These are phyloP conservation scores for Beroe ovata DNA, from an alignment of 37 sponge, comb jelly and placozoan genomes.

Conservation along the genomic window DNA sequence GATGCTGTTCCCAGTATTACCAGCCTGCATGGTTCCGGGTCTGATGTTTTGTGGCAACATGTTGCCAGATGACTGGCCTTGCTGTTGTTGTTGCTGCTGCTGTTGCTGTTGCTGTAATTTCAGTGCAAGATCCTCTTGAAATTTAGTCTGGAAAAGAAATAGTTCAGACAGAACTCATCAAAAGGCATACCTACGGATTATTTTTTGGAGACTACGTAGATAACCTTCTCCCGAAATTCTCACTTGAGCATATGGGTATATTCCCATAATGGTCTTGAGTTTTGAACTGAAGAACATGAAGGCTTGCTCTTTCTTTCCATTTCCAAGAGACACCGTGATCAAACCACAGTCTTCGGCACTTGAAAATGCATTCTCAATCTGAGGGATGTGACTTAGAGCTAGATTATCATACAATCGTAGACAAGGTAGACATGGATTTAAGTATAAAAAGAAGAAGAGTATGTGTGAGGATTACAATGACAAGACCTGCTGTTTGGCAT, in stretches of 20 bases:
- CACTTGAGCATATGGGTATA: slow-evolving; percentile 44
- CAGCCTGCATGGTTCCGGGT: not conserved
- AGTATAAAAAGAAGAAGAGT: too few relatives aligned
- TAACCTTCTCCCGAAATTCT: too few relatives aligned
- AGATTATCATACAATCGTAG: too few relatives aligned
- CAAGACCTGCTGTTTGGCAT: slow-evolving; percentile 49
- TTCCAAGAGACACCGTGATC: not conserved
- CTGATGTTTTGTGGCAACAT: not conserved
- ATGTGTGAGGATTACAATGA: too few relatives aligned
- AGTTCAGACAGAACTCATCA: not conserved
- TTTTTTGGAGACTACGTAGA: too few relatives aligned
- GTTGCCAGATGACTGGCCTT: not conserved
- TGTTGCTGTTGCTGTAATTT: slow-evolving; percentile 12
- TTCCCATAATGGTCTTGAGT: slow-evolving; percentile 19
- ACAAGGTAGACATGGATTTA: too few relatives aligned
- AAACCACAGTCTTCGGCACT: not conserved
- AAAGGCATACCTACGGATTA: too few relatives aligned
- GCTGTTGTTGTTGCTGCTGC: slow-evolving; percentile 49
- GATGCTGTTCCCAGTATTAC: not conserved
- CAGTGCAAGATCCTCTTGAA: slow-evolving; percentile 36
- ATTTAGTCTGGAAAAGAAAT: slow-evolving; percentile 28
- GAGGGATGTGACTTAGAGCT: not conserved
- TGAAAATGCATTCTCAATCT: slow-evolving; percentile 34
- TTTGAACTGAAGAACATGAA: slow-evolving; percentile 43
- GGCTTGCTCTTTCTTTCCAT: slow-evolving; percentile 14